Conservation (phyloP, 2,113 vertebrate species). For the Ibidorhyncha struthersii region DNA sequence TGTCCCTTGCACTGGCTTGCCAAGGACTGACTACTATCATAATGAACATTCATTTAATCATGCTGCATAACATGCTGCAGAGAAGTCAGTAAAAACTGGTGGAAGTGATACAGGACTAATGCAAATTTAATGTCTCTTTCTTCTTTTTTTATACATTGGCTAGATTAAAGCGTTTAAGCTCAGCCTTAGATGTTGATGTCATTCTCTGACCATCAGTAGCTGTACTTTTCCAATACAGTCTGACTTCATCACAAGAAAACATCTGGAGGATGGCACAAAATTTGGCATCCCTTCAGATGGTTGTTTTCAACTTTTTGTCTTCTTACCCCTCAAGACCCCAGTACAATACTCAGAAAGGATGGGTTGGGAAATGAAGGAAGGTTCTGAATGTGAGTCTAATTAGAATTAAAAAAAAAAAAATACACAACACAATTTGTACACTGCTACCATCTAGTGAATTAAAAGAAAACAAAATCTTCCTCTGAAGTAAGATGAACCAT, state of each 20-base stretch:
- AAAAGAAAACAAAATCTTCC: not conserved
- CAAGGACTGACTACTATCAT: not conserved
- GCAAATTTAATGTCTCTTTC: not conserved
- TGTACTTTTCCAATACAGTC: not conserved
- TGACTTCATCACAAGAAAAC: not conserved
- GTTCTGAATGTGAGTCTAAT: not conserved
- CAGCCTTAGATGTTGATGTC: not conserved
- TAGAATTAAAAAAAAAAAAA: not conserved
- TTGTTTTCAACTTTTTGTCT: not conserved
- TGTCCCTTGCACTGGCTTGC: not conserved
- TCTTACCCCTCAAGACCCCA: not conserved
- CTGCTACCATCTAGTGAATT: constrained; percentile 67
- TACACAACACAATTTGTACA: not conserved
- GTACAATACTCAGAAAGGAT: not conserved
- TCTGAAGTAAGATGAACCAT: not conserved
- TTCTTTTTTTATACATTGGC: not conserved
- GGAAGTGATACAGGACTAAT: not conserved
- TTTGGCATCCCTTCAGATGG: not conserved
- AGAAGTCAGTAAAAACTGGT: not conserved
- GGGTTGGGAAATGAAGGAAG: not conserved
- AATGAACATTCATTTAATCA: not conserved
- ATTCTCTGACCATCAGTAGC: not conserved
- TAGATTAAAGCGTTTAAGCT: not conserved
- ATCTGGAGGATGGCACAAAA: not conserved
- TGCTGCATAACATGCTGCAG: not conserved